Percentiles rank a stretch among this genome's conserved stretches.
These are phyloP conservation scores for Felis chaus DNA, from an alignment of 2,113 vertebrate genomes.

Conservation along the genomic window DNA sequence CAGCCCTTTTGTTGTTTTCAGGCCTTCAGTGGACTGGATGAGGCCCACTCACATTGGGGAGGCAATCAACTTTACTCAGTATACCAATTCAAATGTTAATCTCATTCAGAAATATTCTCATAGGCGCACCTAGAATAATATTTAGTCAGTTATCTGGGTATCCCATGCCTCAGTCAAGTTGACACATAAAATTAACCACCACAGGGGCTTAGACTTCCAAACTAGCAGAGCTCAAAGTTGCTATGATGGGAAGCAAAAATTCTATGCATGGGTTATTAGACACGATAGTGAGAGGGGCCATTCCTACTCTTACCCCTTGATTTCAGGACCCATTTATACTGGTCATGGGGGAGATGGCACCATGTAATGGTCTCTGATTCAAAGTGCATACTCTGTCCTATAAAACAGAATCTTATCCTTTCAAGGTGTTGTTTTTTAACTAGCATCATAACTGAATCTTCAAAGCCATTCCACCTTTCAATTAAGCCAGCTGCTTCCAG, in stretches of 20 bases:
- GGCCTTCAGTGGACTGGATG: neutral
- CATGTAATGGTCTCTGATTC: slow-evolving; percentile 12
- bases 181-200: neutral
- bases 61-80: neutral
- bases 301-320: neutral
- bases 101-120: slow-evolving; percentile 8
- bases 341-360: neutral
- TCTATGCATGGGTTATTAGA: neutral
- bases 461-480: slow-evolving; percentile 16
- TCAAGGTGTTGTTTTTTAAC: neutral
- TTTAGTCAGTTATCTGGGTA: neutral
- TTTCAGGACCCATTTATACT: slow-evolving; percentile 26
- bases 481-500: neutral
- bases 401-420: neutral
- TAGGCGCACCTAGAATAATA: neutral
- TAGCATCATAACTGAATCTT: slow-evolving; percentile 22
- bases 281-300: neutral
- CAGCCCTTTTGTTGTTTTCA: neutral
- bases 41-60: neutral
- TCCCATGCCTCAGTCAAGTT: neutral
- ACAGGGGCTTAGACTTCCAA: slow-evolving; percentile 21
- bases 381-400: neutral
- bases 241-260: slow-evolving; percentile 36
- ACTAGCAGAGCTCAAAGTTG: neutral
- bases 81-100: slow-evolving; percentile 2